Evolutionary conservation across 2,888 invertebrate species (phyloP), one percentile per base, ranked within the genome.

Genomic region (Tetrapedia diversipes): DNA sequence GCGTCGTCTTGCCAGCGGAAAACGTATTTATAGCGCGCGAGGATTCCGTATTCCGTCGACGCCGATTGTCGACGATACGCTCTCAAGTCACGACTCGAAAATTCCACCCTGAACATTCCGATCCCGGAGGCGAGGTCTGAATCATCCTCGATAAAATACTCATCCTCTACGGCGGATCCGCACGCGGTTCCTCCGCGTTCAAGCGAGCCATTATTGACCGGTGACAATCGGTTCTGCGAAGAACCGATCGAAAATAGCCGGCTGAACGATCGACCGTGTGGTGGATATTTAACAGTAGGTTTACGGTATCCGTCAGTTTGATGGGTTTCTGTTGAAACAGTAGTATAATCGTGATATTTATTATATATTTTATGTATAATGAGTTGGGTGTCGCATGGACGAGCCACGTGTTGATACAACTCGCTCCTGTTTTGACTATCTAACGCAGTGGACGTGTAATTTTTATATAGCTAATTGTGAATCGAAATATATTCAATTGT

Each of bases 1-100:
- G 71, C 66, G 81, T 67, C 67, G 70, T 71, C 61, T 73, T 73
- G 82, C 60, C 56, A 51, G 64, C 53, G 80, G 80, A 71, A 76
- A 67, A 83, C 68, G 73, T 82, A 83, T 83, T 83, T 83, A 83
- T 83, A 83, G 82, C 80, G 60, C 70, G 11, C 57, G 71, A 57
- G 53, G 77, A 82, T 82, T 82, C 67, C 72, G 82, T 82, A 82
- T 82, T 82, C 83, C 76, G 82, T 83, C 70, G 83, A 80, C 82
- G 80, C 51, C 75, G 77, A 83, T 83, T 80, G 82, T 74, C 80
- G 68, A 57, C 83, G 78, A 76, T 78, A 76, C 64, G 65, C 70
- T 76, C 78, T 64, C 80, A 69, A 82, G 83, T 80, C 80, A 82
- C 82, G 80, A 70, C 68, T 80, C 76, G 75, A 76, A 83, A 83